Conservation (phyloP, 2,113 vertebrate genomes). For the Desmodus rotundus region DNA sequence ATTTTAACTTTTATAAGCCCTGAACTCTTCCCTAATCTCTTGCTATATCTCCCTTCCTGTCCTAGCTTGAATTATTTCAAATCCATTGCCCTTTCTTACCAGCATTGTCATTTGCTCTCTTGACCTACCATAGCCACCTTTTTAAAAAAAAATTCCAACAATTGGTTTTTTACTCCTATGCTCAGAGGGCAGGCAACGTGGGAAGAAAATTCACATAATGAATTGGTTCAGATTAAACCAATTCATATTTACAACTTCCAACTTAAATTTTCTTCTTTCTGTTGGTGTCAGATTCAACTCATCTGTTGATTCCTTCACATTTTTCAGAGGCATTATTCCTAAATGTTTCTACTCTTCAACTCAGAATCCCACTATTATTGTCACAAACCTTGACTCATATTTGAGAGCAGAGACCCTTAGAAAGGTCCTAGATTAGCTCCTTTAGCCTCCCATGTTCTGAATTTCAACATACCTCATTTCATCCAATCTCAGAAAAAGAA, state of each 20-base stretch:
- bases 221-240: neutral
- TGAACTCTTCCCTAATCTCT: neutral
- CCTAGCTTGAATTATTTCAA: neutral
- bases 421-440: neutral
- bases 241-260: neutral
- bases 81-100: neutral
- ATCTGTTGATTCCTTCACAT: neutral
- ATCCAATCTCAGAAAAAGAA: neutral
- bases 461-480: neutral
- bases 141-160: neutral
- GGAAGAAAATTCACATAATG: neutral
- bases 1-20: neutral
- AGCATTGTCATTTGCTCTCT: neutral
- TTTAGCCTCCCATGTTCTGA: neutral
- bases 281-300: neutral
- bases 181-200: neutral
- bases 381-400: neutral
- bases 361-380: neutral
- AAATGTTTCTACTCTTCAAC: neutral
- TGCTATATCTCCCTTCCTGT: neutral
- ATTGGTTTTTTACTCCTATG: neutral
- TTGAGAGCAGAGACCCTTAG: neutral
- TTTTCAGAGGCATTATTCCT: neutral
- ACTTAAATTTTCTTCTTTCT: neutral
- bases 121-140: neutral